Evolutionary conservation across 2,888 invertebrate species (phyloP).

Genomic region (Cyrtodaria siliqua): DNA sequence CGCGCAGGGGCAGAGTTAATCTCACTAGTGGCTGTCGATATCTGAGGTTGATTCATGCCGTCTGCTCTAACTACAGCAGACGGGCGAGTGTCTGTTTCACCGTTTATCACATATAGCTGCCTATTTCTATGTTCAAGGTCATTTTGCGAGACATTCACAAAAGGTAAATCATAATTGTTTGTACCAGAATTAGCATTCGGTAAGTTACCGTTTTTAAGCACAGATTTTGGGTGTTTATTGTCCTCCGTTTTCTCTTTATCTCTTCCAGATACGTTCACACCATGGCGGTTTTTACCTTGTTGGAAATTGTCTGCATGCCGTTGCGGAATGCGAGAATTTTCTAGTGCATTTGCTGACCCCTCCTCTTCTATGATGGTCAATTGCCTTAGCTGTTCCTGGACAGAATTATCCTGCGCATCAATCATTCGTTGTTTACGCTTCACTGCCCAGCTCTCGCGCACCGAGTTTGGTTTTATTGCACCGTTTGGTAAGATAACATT

Average conservation of each 20-base stretch:
- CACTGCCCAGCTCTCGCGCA: constrained; percentile 65
- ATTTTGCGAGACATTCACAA: constrained; percentile 59
- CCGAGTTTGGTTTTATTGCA: constrained; percentile 67
- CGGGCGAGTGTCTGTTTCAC: constrained; percentile 21
- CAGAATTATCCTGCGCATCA: constrained; percentile 67
- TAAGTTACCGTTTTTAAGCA: not conserved
- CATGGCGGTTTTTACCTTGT: not conserved
- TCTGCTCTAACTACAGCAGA: not conserved
- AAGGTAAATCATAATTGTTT: constrained; percentile 8
- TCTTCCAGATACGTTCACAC: not conserved
- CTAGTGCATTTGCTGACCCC: constrained; percentile 17
- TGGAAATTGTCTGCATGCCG: not conserved
- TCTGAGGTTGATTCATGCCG: not conserved
- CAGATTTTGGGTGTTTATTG: not conserved
- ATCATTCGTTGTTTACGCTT: constrained; percentile 69
- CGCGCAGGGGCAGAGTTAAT: constrained; percentile 17
- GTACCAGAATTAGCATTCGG: not conserved
- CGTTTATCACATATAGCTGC: constrained; percentile 54
- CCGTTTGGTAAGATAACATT: constrained; percentile 60
- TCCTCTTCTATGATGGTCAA: constrained; percentile 80
- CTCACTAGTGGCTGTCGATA: constrained; percentile 1
- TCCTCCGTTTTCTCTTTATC: not conserved
- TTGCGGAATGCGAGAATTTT: not conserved
- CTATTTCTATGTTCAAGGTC: constrained; percentile 46
- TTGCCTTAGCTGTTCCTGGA: constrained; percentile 76